Conservation (phyloP, 2,888 invertebrate species). For the Blastobasis adustella region DNA sequence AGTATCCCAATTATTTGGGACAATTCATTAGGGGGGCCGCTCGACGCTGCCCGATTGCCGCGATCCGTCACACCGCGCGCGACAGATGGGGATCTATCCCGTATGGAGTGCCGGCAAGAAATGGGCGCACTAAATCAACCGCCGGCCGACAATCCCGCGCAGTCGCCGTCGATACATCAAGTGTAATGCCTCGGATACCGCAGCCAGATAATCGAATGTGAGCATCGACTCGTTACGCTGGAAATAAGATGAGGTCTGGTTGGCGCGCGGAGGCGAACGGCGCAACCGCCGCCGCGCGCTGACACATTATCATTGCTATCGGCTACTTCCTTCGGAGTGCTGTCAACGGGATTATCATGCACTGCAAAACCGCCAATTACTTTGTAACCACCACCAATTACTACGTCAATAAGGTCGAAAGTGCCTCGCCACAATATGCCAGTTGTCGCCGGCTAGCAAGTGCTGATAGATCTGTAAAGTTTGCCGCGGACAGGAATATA, state of each 20-base stretch:
- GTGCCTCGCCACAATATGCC: conserved; percentile 28
- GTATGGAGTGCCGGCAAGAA: conserved; percentile 68
- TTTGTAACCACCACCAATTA: conserved; percentile 11
- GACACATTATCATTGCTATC: conserved; percentile 33
- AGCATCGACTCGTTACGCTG: conserved; percentile 73
- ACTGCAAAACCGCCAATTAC: conserved; percentile 3
- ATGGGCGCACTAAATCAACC: conserved; percentile 68
- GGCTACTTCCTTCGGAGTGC: conserved; percentile 20
- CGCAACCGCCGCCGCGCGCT: conserved; percentile 30
- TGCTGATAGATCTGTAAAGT: conserved; percentile 72
- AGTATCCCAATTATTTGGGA: conserved; percentile 73
- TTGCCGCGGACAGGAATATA: conserved; percentile 74
- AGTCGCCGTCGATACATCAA: conserved; percentile 72
- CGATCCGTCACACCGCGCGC: conserved; percentile 60
- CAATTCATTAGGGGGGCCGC: conserved; percentile 68
- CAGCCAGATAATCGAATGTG: conserved; percentile 73
- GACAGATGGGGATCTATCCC: conserved; percentile 66
- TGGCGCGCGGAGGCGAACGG: conserved; percentile 31
- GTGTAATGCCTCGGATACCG: conserved; percentile 73
- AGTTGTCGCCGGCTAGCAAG: conserved; percentile 46
- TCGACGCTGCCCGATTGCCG: conserved; percentile 61
- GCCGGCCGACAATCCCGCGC: conserved; percentile 67
- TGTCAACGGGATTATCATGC: conserved; percentile 5
- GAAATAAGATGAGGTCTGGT: conserved; percentile 68
- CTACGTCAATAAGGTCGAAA: conserved; percentile 38